Evolutionary conservation across 2,888 invertebrate genomes (phyloP), one percentile per base, ranked within the genome.

Genomic region (Acleris holmiana): DNA sequence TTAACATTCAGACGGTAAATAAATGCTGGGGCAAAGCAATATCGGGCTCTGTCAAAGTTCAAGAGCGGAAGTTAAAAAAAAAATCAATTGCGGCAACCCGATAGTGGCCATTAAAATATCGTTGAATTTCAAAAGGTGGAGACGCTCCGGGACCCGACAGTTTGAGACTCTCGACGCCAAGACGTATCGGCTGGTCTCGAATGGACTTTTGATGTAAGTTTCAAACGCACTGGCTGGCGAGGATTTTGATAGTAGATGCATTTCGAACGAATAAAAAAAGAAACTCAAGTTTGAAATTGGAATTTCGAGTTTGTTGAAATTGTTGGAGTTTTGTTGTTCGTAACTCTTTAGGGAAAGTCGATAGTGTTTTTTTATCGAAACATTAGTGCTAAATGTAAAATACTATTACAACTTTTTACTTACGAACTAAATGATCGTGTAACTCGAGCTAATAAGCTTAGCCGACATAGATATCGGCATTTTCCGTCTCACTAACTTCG

Each of bases 31-130:
- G 79, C 78, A 80, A 77, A 77, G 81, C 84, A 85, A 88, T 88
- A 87, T 86, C 80, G 83, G 78, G 82, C 80, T 80, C 82, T 69
- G 72, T 75, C 75, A 77, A 77, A 75, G 75, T 74, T 68, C 71
- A 70, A 73, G 72, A 71, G 68, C 73, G 72, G 73, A 74, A 76
- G 74, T 71, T 73, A 80, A 74, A 76, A 76, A n/a, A 23, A 74
- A 76, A 84, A 78, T 83, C 84, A 86, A 84, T 85, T 78, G 85
- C 79, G 71, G 75, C 74, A 79, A 72, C 73, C 76, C 86, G 85
- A 90, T 90, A 89, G 88, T 86, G 86, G 87, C 88, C 88, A 91
- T 91, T 91, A 91, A 91, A 91, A 90, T 87, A 89, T 89, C 86
- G 89, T 90, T 86, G 89, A 89, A 88, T 88, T 88, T 81, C 85